Percentiles rank a stretch among this genome's conserved stretches.
Evolutionary conservation across 2,797 vertebrate genomes (phyloP).

Genomic region (Adelosebastes latens): DNA sequence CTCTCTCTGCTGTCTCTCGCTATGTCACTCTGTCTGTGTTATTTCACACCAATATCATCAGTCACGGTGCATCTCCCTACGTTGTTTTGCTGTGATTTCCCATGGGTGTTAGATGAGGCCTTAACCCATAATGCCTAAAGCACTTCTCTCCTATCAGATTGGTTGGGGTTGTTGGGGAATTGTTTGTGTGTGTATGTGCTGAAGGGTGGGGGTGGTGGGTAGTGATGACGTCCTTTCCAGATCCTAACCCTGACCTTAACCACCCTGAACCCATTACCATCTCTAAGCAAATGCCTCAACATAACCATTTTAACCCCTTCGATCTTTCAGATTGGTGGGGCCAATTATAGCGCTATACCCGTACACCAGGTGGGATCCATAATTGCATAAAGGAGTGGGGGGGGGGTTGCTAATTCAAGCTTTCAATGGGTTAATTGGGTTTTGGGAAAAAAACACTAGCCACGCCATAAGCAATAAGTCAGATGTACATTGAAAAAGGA

Average conservation of each 20-base stretch:
- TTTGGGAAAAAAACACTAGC: not conserved
- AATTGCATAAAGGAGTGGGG: constrained; percentile 10
- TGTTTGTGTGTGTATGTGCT: constrained; percentile 26
- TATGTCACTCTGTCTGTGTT: constrained; percentile 43
- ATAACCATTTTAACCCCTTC: constrained; percentile 34
- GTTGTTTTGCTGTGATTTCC: constrained; percentile 79
- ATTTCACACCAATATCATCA: constrained; percentile 75
- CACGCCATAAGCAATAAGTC: constrained; percentile 8
- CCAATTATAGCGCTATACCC: constrained; percentile 41
- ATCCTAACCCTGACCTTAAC: constrained; percentile 59
- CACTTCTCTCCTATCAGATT: constrained; percentile 69
- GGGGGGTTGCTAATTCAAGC: constrained; percentile 23
- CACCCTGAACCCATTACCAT: constrained; percentile 51
- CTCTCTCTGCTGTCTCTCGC: constrained; percentile 1
- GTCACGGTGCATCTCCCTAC: constrained; percentile 76
- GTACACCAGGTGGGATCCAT: constrained; percentile 36
- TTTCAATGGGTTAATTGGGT: constrained; percentile 33
- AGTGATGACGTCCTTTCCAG: constrained; percentile 46
- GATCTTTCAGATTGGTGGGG: constrained; percentile 30
- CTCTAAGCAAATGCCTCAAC: constrained; percentile 53
- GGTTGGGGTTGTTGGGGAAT: constrained; percentile 57
- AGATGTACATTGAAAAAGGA: not conserved
- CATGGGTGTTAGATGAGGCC: constrained; percentile 71
- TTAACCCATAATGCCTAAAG: constrained; percentile 73
- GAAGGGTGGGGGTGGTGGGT: not conserved